Evolutionary conservation across 30 jellyfish, hydroid and myxozoan species (phyloP).

Genomic region (Mastigias papua): DNA sequence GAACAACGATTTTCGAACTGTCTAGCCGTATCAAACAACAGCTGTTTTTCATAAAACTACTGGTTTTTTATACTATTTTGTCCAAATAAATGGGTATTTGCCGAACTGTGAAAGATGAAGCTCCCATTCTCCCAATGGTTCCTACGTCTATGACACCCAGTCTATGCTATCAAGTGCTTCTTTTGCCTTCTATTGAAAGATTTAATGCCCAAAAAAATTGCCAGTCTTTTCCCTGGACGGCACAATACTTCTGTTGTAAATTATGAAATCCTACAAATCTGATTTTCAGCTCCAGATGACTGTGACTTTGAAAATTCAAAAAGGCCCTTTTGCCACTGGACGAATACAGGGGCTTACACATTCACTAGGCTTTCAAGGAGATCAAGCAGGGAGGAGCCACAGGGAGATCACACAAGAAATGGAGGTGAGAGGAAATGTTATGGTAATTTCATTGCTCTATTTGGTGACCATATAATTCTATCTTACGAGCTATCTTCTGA

Average conservation of each 20-base stretch:
- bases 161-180: no score
- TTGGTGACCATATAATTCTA: neutral
- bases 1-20: no score
- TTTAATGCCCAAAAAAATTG: neutral
- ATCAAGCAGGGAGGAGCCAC: neutral
- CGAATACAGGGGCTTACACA: neutral
- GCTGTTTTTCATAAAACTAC: no score
- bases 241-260: neutral
- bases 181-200: no score
- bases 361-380: neutral
- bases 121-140: no score
- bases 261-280: neutral
- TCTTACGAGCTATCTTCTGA: neutral
- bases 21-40: no score
- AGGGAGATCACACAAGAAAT: slow-evolving; percentile 33
- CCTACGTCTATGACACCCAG: no score
- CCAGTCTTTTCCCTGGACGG: neutral
- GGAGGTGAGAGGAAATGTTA: slow-evolving; percentile 21
- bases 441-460: neutral
- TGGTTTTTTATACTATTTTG: no score
- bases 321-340: slow-evolving; percentile 26
- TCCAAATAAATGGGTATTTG: no score
- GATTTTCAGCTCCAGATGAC: slow-evolving; percentile 33
- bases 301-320: slow-evolving; percentile 9
- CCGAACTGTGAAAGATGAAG: no score